These are phyloP conservation scores for Otis tarda DNA, from an alignment of 2,113 vertebrate species.

Conservation along the genomic window DNA sequence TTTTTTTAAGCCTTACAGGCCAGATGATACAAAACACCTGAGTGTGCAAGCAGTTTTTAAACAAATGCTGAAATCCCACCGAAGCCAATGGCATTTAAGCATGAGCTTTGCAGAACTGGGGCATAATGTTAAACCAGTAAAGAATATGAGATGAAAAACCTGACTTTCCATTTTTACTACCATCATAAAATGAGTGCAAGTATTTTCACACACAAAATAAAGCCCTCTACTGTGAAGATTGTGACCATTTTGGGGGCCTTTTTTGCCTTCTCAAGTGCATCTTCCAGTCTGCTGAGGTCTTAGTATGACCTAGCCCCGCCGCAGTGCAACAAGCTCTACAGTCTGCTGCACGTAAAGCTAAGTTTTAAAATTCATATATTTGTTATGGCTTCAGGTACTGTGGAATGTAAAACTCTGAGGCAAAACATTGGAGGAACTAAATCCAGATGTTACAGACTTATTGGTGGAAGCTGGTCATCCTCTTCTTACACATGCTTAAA, in stretches of 20 bases:
- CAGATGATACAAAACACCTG: not conserved
- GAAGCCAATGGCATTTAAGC: not conserved
- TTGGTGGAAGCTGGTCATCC: not conserved
- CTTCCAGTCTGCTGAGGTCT: not conserved
- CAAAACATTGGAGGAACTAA: not conserved
- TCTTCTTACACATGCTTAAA: not conserved
- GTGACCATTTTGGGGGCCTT: not conserved
- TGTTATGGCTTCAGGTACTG: not conserved
- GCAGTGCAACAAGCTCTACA: not conserved
- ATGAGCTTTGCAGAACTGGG: not conserved
- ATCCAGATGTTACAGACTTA: not conserved
- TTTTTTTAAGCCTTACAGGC: not conserved
- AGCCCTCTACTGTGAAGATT: not conserved
- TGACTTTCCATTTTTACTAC: not conserved
- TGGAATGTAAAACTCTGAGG: not conserved
- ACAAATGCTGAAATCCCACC: not conserved
- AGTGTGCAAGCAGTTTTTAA: not conserved
- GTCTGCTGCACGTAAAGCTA: not conserved
- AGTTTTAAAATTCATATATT: not conserved
- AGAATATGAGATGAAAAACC: not conserved
- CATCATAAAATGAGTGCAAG: not conserved
- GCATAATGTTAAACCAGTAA: not conserved
- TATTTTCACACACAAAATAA: not conserved
- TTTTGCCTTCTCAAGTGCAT: not conserved
- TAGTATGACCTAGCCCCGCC: not conserved